Conservation (phyloP, 2,113 vertebrate species). For the Cricetomys ansorgei region DNA sequence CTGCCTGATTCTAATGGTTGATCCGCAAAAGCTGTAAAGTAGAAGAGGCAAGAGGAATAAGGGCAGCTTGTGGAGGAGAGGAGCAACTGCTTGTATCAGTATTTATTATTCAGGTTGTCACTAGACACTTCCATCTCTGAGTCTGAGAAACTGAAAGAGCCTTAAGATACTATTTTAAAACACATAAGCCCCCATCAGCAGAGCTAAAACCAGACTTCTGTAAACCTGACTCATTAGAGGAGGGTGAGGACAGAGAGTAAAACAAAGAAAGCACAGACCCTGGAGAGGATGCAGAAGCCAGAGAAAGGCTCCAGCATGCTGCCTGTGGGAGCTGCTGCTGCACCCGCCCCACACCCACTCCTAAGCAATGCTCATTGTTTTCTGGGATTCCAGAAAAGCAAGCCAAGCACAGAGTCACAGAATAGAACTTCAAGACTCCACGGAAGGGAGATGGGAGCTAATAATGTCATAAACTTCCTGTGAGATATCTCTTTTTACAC, state of each 20-base stretch:
- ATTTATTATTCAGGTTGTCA: neutral
- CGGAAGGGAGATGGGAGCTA: neutral
- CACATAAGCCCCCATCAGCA: neutral
- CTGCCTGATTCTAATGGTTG: neutral
- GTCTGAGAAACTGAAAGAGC: neutral
- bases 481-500: neutral
- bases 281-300: neutral
- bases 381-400: neutral
- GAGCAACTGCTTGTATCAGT: neutral
- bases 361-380: neutral
- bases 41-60: neutral
- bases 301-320: neutral
- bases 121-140: neutral
- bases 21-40: neutral
- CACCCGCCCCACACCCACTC: neutral
- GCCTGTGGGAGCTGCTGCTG: too few relatives aligned
- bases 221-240: neutral
- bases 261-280: neutral
- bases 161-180: neutral
- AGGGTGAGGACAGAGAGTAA: neutral
- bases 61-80: neutral
- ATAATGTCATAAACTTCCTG: neutral
- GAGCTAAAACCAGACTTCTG: neutral
- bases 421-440: neutral
- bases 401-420: neutral